Base-by-base conservation (phyloP, 2,888 invertebrate species). In the Caenorhabditis plicata region DNA sequence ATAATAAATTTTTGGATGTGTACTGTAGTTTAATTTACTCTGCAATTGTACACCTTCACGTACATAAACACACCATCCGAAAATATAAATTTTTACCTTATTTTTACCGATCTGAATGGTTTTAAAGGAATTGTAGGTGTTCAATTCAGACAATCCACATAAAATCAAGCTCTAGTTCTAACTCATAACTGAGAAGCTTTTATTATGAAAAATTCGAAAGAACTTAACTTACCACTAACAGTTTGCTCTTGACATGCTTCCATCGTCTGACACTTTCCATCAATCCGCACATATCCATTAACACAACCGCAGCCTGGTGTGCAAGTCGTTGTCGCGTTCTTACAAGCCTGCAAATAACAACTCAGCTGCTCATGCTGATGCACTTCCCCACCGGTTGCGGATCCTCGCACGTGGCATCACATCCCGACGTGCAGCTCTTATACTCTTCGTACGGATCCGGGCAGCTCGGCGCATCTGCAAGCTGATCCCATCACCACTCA, bases 301-400 rank as follows among this genome's bases (percentile, higher is more conserved):
- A 56, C 50, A 32, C 56, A 56, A 15, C 45, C 35, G n/a, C 56
- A 56, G 20, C 56, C 56, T 3, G 49, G 41, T 3, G 44, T 45
- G 13, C 56, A 56, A n/a, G n/a, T n/a, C 1, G 35, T 38, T 4
- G 44, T 50, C 2, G 56, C 41, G 19, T 50, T 56, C 46, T 41
- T 50, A 19, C 56, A 56, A 11, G 36, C 11, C 40, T 40, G 27
- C 15, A 27, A 7, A 17, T 8, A 11, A 23, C 23, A 7, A 27
- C 4, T 27, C 29, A 27, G 29, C 7, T 9, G 29, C 29, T 7
- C 7, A n/a, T 26, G 3, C 4, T 8, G 4, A 17, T n/a, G n/a
- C n/a, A n/a, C n/a, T n/a, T n/a, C n/a, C 17, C 15, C 17, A 40
- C 40, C 22, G 56, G 56, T 0, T 3, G 7, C 25, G 49, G 49